phyloP scores from a whole-genome alignment of 2,888 invertebrate species.

The Drosophila algonquin region DNA sequence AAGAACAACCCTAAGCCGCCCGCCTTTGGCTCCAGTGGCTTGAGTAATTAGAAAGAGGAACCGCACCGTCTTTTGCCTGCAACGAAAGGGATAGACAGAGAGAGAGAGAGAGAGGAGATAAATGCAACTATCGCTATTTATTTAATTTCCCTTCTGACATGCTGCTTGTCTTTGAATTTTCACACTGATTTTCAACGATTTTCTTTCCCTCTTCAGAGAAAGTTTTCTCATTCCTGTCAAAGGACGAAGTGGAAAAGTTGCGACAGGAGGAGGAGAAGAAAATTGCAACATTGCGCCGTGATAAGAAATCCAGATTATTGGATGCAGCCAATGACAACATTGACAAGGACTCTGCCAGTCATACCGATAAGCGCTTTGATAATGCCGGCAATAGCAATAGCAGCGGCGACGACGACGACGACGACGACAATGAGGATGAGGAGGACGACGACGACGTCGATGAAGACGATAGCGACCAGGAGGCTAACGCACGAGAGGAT shows the following conservation, averaged over 20 bases:
- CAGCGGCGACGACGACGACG: conserved; percentile 52
- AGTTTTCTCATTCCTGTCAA: conserved; percentile 96
- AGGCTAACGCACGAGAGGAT: conserved; percentile 36
- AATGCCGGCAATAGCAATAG: conserved; percentile 59
- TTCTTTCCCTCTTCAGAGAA: conserved; percentile 86
- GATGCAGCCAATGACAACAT: conserved; percentile 81
- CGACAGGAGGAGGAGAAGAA: conserved; percentile 96
- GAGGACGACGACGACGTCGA: conserved; percentile 56
- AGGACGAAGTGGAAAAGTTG: conserved; percentile 96
- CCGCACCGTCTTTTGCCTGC: conserved; percentile 53
- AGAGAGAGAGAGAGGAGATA: not conserved
- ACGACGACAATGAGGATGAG: conserved; percentile 50
- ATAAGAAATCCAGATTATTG: conserved; percentile 83
- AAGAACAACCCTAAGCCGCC: not conserved
- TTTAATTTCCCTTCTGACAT: conserved; percentile 46
- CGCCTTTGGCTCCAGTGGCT: conserved; percentile 36
- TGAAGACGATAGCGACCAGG: conserved; percentile 45
- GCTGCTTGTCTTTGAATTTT: not conserved
- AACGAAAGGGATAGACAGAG: conserved; percentile 26
- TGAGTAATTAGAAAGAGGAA: conserved; percentile 64
- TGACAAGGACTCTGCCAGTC: conserved; percentile 73
- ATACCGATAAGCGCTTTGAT: conserved; percentile 65
- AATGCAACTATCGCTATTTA: conserved; percentile 42
- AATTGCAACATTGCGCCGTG: conserved; percentile 87
- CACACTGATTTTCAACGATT: conserved; percentile 20